A percentile compares a stretch with the other conserved stretches of the same genome.
These are phyloP conservation scores for Dufourea novaeangliae DNA, from an alignment of 1,140 invertebrate species.

Conservation along the genomic window DNA sequence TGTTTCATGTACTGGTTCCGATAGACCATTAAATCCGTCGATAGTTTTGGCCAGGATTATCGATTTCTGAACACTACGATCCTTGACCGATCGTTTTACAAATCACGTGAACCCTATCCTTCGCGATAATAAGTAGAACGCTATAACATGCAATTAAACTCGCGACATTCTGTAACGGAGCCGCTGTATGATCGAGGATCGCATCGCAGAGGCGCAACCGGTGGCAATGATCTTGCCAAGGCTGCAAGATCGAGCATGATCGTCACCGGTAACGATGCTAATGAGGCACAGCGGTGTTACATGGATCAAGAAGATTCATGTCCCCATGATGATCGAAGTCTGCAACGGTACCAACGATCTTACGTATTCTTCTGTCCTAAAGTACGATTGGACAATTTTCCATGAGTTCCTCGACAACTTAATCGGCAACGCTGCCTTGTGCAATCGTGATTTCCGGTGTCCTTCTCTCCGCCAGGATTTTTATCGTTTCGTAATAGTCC, in stretches of 20 bases:
- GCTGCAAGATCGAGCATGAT: constrained; percentile 39
- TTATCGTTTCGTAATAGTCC: neutral
- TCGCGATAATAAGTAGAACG: constrained; percentile 11
- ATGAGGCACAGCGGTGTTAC: neutral
- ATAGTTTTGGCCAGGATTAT: no score
- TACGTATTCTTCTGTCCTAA: no score
- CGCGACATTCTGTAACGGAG: constrained; percentile 16
- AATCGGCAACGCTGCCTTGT: neutral
- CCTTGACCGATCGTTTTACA: constrained; percentile 21
- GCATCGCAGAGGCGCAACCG: constrained; percentile 20
- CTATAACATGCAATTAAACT: constrained; percentile 20
- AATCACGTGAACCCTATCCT: neutral
- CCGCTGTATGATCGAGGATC: constrained; percentile 11
- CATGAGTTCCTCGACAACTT: no score
- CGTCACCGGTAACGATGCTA: constrained; percentile 10
- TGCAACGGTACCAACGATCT: no score
- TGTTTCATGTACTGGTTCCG: no score
- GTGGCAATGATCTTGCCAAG: constrained; percentile 62
- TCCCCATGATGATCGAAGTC: no score
- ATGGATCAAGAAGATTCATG: neutral
- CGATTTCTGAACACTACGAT: neutral
- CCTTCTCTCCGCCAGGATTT: neutral
- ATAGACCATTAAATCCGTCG: no score
- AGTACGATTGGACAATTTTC: no score
- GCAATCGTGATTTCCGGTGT: neutral